Base-by-base conservation (phyloP, 2,888 invertebrate genomes). In the Meghimatium bilineatum region DNA sequence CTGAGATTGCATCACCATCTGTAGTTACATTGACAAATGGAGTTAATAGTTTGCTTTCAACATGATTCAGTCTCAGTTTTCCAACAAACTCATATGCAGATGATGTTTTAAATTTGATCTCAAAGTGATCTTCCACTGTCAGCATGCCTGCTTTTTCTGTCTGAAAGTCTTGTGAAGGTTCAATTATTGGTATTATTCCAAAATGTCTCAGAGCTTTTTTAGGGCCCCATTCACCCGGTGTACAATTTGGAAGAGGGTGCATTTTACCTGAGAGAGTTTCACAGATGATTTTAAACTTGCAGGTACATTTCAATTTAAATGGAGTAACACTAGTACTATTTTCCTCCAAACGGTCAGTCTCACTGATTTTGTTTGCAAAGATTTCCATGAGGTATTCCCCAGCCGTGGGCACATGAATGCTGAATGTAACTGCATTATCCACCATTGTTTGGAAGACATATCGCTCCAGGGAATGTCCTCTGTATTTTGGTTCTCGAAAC, bases 141-240 rank as follows among this genome's bases (percentile, higher is more conserved):
- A 99, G 97, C 87, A 99, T 95, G 20, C 99, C 98, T 92, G 98
- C 98, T 96, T 91, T 49, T 92, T 95, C 95, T 75, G 94, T 94
- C 71, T 92, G 91, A 52, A 86, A 87, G 0, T 87, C 86, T 26
- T 87, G 86, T 14, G 79, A 66, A 8, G 87, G 84, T 14, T 88
- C 87, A 66, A 87, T 86, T 32, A 95, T 88, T 0, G 95, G 94
- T 17, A 94, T 91, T 44, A 99, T 95, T 5, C 98, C 98, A 92
- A 99, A 99, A 56, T 99, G 96, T 87, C 99, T 95, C 32, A 97
- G 97, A 6, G 95, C 95, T 94, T 99, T 72, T 98, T 98, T 10
- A 99, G 99, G 5, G 99, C 99, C 99, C 99, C 99, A 94, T 99
- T 99, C 26, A 49, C 99, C 99, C 89, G 98, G 97, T 20, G 99